Conservation (phyloP, 2,113 vertebrate species). For the Dicentrarchus labrax region DNA sequence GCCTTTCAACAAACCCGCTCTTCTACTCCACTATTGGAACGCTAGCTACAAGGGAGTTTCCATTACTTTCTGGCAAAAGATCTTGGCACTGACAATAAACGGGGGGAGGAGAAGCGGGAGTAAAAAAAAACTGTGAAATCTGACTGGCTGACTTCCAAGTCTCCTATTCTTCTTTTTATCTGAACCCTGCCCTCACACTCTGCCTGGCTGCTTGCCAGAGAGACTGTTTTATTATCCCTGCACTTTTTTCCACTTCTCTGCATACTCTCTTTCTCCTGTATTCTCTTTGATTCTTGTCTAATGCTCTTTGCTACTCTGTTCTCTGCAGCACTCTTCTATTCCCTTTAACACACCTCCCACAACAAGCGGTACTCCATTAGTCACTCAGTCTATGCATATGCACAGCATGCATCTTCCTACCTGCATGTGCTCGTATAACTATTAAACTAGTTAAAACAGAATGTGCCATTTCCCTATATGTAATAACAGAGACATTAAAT, state of each 20-base stretch:
- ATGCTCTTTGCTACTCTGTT: slow-evolving; percentile 32
- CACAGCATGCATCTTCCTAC: slow-evolving; percentile 29
- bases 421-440: slow-evolving; percentile 4
- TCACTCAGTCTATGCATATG: slow-evolving; percentile 24
- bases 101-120: slow-evolving; percentile 49
- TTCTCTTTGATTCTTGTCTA: slow-evolving; percentile 59
- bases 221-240: slow-evolving; percentile 78
- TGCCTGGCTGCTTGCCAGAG: slow-evolving; percentile 75
- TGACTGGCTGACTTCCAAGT: slow-evolving; percentile 80
- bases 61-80: slow-evolving; percentile 81
- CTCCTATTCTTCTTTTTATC: slow-evolving; percentile 79
- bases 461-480: slow-evolving; percentile 44
- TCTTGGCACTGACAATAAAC: slow-evolving; percentile 78
- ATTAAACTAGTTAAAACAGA: slow-evolving; percentile 34
- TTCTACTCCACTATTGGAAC: slow-evolving; percentile 50
- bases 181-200: slow-evolving; percentile 79
- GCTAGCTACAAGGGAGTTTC: slow-evolving; percentile 74
- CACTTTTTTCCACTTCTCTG: slow-evolving; percentile 51
- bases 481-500: slow-evolving; percentile 65
- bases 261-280: slow-evolving; percentile 45
- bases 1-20: slow-evolving; percentile 52
- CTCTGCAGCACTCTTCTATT: slow-evolving; percentile 39
- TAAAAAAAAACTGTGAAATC: slow-evolving; percentile 71
- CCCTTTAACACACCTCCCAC: slow-evolving; percentile 36
- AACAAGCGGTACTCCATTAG: slow-evolving; percentile 32